A percentile compares a stretch with the other conserved stretches of the same genome.
Evolutionary conservation across 2,113 vertebrate genomes (phyloP).

Genomic region (Ploceus nigricollis): DNA sequence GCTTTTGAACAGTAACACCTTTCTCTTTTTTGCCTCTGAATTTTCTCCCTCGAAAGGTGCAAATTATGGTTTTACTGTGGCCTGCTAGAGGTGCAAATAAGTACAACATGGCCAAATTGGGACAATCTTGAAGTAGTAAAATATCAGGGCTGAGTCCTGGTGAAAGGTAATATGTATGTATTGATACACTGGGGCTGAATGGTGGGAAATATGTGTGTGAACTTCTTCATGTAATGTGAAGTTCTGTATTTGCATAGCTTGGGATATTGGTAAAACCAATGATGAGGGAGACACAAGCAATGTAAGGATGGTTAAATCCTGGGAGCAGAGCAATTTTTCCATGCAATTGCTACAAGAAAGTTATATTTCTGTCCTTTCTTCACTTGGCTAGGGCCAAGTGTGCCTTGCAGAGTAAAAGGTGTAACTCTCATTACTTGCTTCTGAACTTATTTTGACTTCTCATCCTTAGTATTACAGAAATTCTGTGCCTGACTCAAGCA

Average conservation of each 20-base stretch:
- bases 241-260: constrained; percentile 42
- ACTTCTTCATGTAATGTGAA: constrained; percentile 26
- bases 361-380: neutral
- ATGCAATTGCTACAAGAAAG: neutral
- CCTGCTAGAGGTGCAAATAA: constrained; percentile 68
- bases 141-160: neutral
- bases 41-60: constrained; percentile 57
- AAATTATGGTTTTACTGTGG: constrained; percentile 63
- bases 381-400: accelerated
- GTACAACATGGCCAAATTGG: constrained; percentile 26
- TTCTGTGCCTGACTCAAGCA: neutral
- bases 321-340: neutral
- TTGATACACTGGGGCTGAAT: neutral
- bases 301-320: neutral
- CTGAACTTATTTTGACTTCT: constrained; percentile 58
- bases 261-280: constrained; percentile 7
- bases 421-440: neutral
- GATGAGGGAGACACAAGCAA: neutral
- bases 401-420: neutral
- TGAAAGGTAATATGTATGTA: neutral
- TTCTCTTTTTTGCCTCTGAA: constrained; percentile 52
- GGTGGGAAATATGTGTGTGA: constrained; percentile 36
- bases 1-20: constrained; percentile 62
- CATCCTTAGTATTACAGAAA: constrained; percentile 22
- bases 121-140: constrained; percentile 19